Conservation (phyloP, 2,888 invertebrate genomes). For the Mamestra brassicae region DNA sequence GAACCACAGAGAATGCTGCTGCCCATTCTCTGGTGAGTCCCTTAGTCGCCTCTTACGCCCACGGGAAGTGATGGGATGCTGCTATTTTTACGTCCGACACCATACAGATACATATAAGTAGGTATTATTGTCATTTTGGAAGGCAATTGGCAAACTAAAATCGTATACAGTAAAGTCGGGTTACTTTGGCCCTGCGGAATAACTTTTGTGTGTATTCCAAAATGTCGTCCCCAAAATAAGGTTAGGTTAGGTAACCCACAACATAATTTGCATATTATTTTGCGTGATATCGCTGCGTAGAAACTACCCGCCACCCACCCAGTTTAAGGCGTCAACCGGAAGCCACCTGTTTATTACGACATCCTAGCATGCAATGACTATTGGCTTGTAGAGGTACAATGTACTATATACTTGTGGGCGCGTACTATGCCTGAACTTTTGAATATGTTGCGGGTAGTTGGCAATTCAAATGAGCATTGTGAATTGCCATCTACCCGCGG, state of each 20-base stretch:
- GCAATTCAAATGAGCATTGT: not conserved
- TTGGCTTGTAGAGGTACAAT: too few relatives aligned
- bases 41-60: too few relatives aligned
- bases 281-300: slow-evolving; percentile 37
- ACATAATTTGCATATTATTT: slow-evolving; percentile 40
- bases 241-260: not conserved
- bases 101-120: too few relatives aligned
- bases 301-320: slow-evolving; percentile 13
- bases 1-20: too few relatives aligned
- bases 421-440: not conserved
- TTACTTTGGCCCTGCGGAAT: too few relatives aligned
- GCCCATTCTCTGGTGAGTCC: too few relatives aligned
- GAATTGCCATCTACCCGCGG: too few relatives aligned
- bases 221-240: not conserved
- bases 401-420: not conserved
- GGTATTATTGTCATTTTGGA: too few relatives aligned
- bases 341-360: slow-evolving; percentile 34
- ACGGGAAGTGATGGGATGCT: too few relatives aligned
- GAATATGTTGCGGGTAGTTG: not conserved
- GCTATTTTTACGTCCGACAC: too few relatives aligned
- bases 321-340: slow-evolving; percentile 52
- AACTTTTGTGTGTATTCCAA: not conserved
- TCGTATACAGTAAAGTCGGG: too few relatives aligned
- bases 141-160: too few relatives aligned
- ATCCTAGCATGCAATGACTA: slow-evolving; percentile 22